These are phyloP conservation scores for Parnassius orleans DNA, from an alignment of 2,888 invertebrate species.

Conservation along the genomic window DNA sequence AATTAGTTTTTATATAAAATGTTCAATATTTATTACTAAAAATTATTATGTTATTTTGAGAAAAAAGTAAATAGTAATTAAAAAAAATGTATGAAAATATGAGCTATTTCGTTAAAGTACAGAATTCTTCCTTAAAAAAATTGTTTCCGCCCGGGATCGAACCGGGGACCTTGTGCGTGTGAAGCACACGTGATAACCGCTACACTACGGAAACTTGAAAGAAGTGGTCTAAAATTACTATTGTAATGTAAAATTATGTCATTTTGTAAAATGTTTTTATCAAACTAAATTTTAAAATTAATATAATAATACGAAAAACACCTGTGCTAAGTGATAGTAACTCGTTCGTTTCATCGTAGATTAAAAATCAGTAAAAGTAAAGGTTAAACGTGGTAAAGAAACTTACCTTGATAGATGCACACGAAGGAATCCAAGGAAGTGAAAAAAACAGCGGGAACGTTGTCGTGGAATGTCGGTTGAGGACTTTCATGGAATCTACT, in stretches of 20 bases:
- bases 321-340: too few relatives aligned
- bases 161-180: conserved; percentile 88
- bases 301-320: background rate
- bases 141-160: conserved; percentile 86
- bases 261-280: background rate
- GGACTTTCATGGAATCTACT: conserved; percentile 43
- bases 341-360: too few relatives aligned
- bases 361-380: too few relatives aligned
- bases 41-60: background rate
- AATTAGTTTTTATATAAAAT: conserved; percentile 1
- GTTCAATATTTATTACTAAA: background rate
- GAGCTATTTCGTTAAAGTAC: too few relatives aligned
- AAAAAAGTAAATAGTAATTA: too few relatives aligned
- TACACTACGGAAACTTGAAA: conserved; percentile 85
- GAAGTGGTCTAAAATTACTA: too few relatives aligned
- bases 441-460: conserved; percentile 34
- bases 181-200: conserved; percentile 91
- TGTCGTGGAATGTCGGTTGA: conserved; percentile 51
- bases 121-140: background rate
- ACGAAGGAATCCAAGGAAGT: background rate
- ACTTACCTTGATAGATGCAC: conserved; percentile 36
- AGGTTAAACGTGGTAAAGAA: background rate
- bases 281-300: background rate
- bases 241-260: background rate
- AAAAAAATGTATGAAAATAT: too few relatives aligned